Evolutionary conservation across 2,797 vertebrate genomes (phyloP), one percentile per base, ranked within the genome.

Genomic region (Sebastes hubbsi): DNA sequence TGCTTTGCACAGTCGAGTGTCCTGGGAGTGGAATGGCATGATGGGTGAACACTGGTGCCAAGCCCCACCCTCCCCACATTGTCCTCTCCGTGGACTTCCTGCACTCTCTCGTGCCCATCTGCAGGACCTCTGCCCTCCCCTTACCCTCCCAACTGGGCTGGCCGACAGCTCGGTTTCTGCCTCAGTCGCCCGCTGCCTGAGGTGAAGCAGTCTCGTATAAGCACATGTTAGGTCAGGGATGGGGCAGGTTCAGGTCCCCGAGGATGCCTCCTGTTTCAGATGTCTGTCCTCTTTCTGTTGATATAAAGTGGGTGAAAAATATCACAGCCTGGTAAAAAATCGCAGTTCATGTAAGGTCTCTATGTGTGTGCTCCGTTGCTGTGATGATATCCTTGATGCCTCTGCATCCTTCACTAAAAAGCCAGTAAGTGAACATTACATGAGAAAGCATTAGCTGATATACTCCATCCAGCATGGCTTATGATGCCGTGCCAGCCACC

Each of bases 1-100:
- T 94, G 94, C 95, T 94, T 93, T 94, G 95, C 95, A 94, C 88
- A 93, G 95, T 92, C 55, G 91, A 96, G 93, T 95, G 94, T 95
- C 94, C 94, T 91, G 91, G 94, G 95, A 95, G 91, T 94, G 95
- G 95, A 95, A 96, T 96, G 95, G 95, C 95, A 96, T 94, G 95
- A 95, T 95, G 93, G 94, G 93, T 88, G 86, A 88, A 86, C 56
- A 74, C 67, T 82, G 79, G 92, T 92, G 95, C 96, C 96, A 96
- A 95, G 94, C 94, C 89, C 96, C 94, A 92, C 95, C 95, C 93
- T 94, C 93, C 92, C 82, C 92, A 87, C 93, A 94, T 92, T 96
- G 94, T 92, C 94, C 95, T 94, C 80, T 94, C 83, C 4, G 73
- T 94, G 92, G 94, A 95, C 93, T 92, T 96, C 90, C 89, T 89